Percentiles rank a stretch among this genome's conserved stretches.
Evolutionary conservation across 2,113 vertebrate species (phyloP).

Genomic region (Cervus canadensis): DNA sequence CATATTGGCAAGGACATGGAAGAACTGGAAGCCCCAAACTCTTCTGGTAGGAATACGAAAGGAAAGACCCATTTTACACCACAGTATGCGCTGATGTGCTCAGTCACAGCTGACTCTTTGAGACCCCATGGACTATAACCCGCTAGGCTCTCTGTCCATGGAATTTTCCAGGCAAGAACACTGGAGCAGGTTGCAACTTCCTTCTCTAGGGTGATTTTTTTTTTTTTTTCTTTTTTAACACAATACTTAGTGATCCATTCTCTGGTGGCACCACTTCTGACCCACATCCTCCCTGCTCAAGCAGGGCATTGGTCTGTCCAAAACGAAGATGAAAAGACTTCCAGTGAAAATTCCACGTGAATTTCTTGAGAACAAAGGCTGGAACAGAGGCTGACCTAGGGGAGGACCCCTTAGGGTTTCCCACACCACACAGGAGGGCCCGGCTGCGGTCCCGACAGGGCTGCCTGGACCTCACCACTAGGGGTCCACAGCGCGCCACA

Average conservation of each 20-base stretch:
- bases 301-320: not conserved
- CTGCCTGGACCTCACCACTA: not conserved
- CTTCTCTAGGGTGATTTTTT: not conserved
- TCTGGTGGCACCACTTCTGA: not conserved
- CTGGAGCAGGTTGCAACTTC: not conserved
- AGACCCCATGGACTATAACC: not conserved
- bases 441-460: accelerated
- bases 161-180: not conserved
- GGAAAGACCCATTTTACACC: not conserved
- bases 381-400: not conserved
- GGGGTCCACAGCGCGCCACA: constrained; percentile 12
- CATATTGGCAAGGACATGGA: not conserved
- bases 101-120: not conserved
- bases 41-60: not conserved
- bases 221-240: not conserved
- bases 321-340: not conserved
- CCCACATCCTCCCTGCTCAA: not conserved
- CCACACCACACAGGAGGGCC: not conserved
- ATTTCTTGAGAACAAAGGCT: not conserved
- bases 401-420: not conserved
- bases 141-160: not conserved
- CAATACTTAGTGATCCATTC: not conserved
- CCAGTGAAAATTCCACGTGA: not conserved
- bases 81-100: not conserved
- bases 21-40: not conserved